Evolutionary conservation across 2,888 invertebrate genomes (phyloP).

Genomic region (Apantesis nais): DNA sequence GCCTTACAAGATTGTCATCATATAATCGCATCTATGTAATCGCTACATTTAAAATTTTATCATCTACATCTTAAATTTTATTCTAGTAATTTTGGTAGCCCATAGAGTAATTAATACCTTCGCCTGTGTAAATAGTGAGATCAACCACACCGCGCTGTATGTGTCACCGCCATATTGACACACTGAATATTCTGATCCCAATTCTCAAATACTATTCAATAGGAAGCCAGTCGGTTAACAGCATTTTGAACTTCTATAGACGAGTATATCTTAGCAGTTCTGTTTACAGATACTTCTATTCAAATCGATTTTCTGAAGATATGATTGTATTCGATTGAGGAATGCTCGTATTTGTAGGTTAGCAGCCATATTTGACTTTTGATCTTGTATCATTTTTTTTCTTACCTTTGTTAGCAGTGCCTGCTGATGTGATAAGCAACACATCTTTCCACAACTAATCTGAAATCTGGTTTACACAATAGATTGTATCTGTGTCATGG

Average conservation of each 20-base stretch:
- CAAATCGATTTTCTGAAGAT: background rate
- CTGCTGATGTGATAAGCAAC: no score
- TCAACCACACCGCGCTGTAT: background rate
- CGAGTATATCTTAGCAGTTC: background rate
- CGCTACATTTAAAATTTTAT: no score
- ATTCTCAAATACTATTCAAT: background rate
- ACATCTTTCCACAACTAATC: no score
- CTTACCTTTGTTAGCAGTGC: no score
- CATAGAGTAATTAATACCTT: background rate
- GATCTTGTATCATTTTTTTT: no score
- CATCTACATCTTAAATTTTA: no score
- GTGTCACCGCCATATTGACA: background rate
- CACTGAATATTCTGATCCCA: constrained; percentile 2
- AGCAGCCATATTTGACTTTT: no score
- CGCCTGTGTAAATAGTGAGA: background rate
- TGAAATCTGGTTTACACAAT: no score
- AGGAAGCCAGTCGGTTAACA: constrained; percentile 2
- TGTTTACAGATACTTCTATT: background rate
- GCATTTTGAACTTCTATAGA: background rate
- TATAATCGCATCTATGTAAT: background rate
- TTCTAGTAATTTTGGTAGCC: background rate
- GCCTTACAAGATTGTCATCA: background rate
- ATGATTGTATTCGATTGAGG: background rate
- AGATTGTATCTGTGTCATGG: no score
- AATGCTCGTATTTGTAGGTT: background rate